Evolutionary conservation across 2,113 vertebrate species (phyloP).

Genomic region (Rhinopithecus roxellana): DNA sequence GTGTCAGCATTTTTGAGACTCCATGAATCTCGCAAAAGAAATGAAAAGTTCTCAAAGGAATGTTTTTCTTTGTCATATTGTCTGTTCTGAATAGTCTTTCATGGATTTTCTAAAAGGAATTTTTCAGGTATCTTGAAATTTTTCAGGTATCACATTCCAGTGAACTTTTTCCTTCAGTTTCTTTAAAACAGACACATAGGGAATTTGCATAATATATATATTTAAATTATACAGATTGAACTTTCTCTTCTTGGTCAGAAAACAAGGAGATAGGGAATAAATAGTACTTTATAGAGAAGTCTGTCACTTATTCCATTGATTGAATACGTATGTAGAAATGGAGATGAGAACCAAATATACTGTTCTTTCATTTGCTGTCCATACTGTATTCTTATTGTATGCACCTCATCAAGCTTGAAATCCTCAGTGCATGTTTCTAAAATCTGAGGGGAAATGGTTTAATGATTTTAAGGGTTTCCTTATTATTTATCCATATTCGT

Average conservation of each 20-base stretch:
- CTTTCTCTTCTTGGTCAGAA: background rate
- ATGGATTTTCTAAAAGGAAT: constrained; percentile 27
- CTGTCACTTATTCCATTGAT: background rate
- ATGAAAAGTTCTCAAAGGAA: background rate
- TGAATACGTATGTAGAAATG: background rate
- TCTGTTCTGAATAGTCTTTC: constrained; percentile 16
- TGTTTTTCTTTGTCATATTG: constrained; percentile 39
- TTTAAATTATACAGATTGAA: background rate
- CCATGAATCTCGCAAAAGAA: constrained; percentile 12
- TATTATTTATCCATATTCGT: background rate
- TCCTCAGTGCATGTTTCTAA: background rate
- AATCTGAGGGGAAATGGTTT: background rate
- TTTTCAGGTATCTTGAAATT: background rate
- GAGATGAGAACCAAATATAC: background rate
- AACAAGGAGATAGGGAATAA: background rate
- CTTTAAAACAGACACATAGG: background rate
- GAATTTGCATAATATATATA: background rate
- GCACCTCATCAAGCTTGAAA: background rate
- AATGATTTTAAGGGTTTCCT: background rate
- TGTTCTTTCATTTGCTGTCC: background rate
- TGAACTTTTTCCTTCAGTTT: background rate
- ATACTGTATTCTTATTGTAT: background rate
- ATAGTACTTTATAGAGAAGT: constrained; percentile 18
- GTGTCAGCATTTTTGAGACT: constrained; percentile 13
- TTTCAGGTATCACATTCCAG: background rate